Percentiles rank a stretch among this genome's conserved stretches.
These are phyloP conservation scores for Drosophila arawakana DNA, from an alignment of 1,140 invertebrate species.

Conservation along the genomic window DNA sequence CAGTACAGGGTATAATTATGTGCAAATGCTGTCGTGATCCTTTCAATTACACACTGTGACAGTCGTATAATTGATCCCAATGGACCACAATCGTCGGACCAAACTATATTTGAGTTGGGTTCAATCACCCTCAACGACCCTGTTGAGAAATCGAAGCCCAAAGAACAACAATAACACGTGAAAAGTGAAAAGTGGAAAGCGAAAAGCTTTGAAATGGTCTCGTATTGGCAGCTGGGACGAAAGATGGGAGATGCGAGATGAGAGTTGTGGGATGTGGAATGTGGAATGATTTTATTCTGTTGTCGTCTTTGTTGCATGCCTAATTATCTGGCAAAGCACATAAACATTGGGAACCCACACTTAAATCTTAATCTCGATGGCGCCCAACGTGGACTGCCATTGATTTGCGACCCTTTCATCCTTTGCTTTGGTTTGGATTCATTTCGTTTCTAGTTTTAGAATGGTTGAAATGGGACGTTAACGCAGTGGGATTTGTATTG, in stretches of 20 bases:
- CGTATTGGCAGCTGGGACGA: slow-evolving; percentile 13
- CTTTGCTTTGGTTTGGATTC: background rate
- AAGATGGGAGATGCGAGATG: background rate
- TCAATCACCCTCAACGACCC: slow-evolving; percentile 49
- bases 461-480: background rate
- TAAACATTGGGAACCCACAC: slow-evolving; percentile 50
- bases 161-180: slow-evolving; percentile 72
- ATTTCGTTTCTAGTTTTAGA: background rate
- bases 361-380: slow-evolving; percentile 50
- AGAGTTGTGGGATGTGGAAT: background rate
- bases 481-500: slow-evolving; percentile 18
- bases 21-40: slow-evolving; percentile 62
- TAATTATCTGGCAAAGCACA: slow-evolving; percentile 80
- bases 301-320: slow-evolving; percentile 65
- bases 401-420: slow-evolving; percentile 70
- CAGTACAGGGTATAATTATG: slow-evolving; percentile 37
- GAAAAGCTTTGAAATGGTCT: slow-evolving; percentile 34
- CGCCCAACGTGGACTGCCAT: slow-evolving; percentile 57
- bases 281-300: slow-evolving; percentile 23
- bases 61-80: slow-evolving; percentile 80
- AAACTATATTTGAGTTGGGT: slow-evolving; percentile 78
- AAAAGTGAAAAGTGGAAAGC: slow-evolving; percentile 8
- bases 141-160: slow-evolving; percentile 49
- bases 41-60: slow-evolving; percentile 82
- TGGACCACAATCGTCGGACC: slow-evolving; percentile 52